These are phyloP conservation scores for Lophius americanus DNA, from an alignment of 2,797 vertebrate species.

Conservation along the genomic window DNA sequence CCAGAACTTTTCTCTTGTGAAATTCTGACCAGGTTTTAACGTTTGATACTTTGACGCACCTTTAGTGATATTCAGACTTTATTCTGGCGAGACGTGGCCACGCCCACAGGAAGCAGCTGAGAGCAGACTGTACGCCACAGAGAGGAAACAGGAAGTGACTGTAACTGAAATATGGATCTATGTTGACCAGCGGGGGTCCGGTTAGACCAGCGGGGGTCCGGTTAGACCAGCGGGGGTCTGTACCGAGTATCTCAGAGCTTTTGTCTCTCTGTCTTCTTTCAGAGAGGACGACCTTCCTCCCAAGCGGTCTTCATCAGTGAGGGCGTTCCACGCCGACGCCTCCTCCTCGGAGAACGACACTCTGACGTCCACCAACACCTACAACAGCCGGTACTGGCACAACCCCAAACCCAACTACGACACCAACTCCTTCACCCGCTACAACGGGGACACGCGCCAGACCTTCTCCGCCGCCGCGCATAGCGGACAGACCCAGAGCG, in stretches of 20 bases:
- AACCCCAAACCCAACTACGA: conserved; percentile 89
- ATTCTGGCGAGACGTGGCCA: too few relatives aligned
- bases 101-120: too few relatives aligned
- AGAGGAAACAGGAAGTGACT: too few relatives aligned
- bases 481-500: conserved; percentile 66
- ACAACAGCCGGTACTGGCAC: conserved; percentile 97
- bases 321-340: conserved; percentile 92
- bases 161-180: too few relatives aligned
- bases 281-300: conserved; percentile 98
- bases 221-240: too few relatives aligned
- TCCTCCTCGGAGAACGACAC: conserved; percentile 98
- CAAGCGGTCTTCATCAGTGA: conserved; percentile 87
- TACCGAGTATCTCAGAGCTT: background rate
- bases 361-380: conserved; percentile 95
- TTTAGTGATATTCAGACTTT: too few relatives aligned
- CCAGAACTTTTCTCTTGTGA: too few relatives aligned
- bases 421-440: conserved; percentile 90
- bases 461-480: conserved; percentile 83
- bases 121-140: too few relatives aligned
- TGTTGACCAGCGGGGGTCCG: too few relatives aligned
- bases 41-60: too few relatives aligned
- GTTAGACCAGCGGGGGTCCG: too few relatives aligned
- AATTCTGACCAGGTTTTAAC: too few relatives aligned
- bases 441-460: conserved; percentile 89
- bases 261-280: conserved; percentile 19